Base-by-base conservation (phyloP, 2,888 invertebrate genomes). In the Drosophila neoperkinsi region DNA sequence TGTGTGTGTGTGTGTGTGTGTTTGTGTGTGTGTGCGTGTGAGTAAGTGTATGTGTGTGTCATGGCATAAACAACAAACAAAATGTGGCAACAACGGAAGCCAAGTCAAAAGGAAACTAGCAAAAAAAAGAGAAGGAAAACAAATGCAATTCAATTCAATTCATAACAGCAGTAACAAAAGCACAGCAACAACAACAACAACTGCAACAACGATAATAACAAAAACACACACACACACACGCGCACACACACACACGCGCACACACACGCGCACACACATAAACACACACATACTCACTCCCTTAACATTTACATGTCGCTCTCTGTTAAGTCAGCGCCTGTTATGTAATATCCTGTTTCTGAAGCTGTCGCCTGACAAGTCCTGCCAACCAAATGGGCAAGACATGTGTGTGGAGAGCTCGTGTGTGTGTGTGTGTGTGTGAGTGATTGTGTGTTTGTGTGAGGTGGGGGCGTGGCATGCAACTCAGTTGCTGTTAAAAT, bases 301-400 rank as follows among this genome's bases (percentile, higher is more conserved):
- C 36, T 41, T 56, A 56, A 75, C 72, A 79, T 79, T 77, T 79
- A 71, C 78, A 77, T 81, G 76, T 71, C 63, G 63, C 58, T 66
- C 52, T 38, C 77, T 79, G 78, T 77, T 70, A 77, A 81, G 81
- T 73, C 81, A 86, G 87, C 84, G 90, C 85, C 85, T 90, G 85
- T 86, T 86, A 86, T 86, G 85, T 89, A 86, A 86, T 82, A 87
- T 89, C 85, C 85, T 86, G 79, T 82, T 88, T 84, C 87, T 84
- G 78, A 84, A 84, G 87, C 84, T 89, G 88, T 82, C 82, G 82
- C 88, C 74, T 87, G 90, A 76, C 89, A 79, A 85, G 73, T 88
- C 71, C 77, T 56, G 56, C 38, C 38, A 38, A 41, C 28, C 36
- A 36, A 62, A 46, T 58, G 62, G 43, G 59, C 36, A 64, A 52